These are phyloP conservation scores for Drosophila prosaltans DNA, from an alignment of 1,140 invertebrate genomes.

Conservation along the genomic window DNA sequence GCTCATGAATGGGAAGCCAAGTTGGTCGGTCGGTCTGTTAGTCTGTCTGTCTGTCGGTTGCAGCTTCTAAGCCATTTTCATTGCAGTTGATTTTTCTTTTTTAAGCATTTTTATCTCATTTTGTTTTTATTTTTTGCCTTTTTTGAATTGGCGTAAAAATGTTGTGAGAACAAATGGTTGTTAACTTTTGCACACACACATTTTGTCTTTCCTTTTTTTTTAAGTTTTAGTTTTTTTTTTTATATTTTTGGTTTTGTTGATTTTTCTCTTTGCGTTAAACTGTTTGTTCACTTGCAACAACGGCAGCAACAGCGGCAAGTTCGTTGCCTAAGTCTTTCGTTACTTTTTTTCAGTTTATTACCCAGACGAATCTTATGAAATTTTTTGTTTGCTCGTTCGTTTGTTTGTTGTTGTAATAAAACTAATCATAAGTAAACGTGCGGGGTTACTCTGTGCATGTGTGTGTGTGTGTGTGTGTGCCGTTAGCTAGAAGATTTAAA, in stretches of 20 bases:
- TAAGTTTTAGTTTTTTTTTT: conserved; percentile 16
- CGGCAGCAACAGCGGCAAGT: conserved; percentile 47
- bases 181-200: conserved; percentile 76
- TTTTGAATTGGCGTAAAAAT: conserved; percentile 81
- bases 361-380: conserved; percentile 45
- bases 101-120: neutral
- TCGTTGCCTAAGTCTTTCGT: conserved; percentile 70
- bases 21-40: neutral
- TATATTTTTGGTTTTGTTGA: conserved; percentile 35
- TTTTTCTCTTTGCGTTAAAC: conserved; percentile 75
- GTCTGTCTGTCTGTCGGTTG: conserved; percentile 27
- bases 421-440: conserved; percentile 51
- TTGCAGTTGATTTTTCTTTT: conserved; percentile 41
- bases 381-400: conserved; percentile 16
- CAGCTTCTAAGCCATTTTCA: conserved; percentile 76
- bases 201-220: conserved; percentile 17
- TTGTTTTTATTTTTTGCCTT: conserved; percentile 44
- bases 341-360: conserved; percentile 55
- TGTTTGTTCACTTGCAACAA: conserved; percentile 41
- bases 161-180: conserved; percentile 80
- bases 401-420: conserved; percentile 31
- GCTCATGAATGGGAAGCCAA: conserved; percentile 72
- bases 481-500: conserved; percentile 38
- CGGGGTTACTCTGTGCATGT: conserved; percentile 18
- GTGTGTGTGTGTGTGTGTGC: conserved; percentile 32